Base-by-base conservation (phyloP, 2,113 vertebrate species). In the Cervus canadensis region DNA sequence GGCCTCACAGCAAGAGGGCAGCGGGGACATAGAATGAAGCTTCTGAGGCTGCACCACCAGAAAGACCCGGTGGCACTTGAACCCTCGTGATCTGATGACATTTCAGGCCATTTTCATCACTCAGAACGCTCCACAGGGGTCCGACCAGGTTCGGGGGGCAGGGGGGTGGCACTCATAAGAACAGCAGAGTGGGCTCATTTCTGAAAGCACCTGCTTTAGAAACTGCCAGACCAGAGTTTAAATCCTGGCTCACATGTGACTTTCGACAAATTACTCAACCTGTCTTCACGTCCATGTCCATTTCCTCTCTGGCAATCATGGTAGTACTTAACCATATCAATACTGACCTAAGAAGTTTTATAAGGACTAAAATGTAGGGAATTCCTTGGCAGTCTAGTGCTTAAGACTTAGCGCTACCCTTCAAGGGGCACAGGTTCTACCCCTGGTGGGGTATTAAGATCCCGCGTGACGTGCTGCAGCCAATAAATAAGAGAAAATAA, bases 51-150 rank as follows among this genome's bases (percentile, higher is more conserved):
- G 45, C n/a, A 52, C 9, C 21, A 36, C 64, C 67, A 17, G 21
- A 26, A 83, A 12, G 50, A 7, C 45, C 67, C 9, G 4, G 7
- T 11, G 25, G 16, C 4, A 12, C 60, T 21, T 12, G 56, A 79
- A 13, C 28, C 76, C 54, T 6, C 2, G 0, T 7, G 5, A 23
- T 40, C n/a, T 62, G 67, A 10, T 21, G 26, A 16, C 15, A 12
- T 83, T 52, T 52, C 43, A 7, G 87, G 48, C 67, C 3, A 2
- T 50, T 23, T 43, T 15, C 14, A 2, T 45, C 82, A 28, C 16
- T 52, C 11, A 25, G 45, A 91, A 19, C 14, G 15, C 43, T 60
- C 74, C 88, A 23, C 7, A 0, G 45, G 88, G 40, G 36, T 83
- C 83, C 26, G 60, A 56, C 43, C 43, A 2, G 78, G 52, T 7